Evolutionary conservation across 2,113 vertebrate genomes (phyloP).

Genomic region (Urocynchramus pylzowi): DNA sequence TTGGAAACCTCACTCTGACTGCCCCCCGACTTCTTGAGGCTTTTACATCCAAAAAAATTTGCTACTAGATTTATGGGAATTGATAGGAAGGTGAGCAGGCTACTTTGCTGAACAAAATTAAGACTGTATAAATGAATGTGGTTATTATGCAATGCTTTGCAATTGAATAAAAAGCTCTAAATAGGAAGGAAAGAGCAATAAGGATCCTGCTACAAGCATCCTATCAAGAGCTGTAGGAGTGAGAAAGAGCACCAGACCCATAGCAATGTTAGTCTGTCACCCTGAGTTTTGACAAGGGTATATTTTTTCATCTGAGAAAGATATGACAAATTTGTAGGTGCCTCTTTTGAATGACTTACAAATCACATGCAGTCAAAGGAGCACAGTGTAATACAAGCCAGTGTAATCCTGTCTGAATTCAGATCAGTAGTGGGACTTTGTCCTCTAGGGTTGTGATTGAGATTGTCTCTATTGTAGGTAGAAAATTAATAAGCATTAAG

Average conservation of each 20-base stretch:
- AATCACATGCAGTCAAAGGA: background rate
- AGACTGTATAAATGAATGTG: background rate
- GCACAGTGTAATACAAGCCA: background rate
- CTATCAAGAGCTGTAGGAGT: background rate
- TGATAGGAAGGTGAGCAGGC: background rate
- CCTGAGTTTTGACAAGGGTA: background rate
- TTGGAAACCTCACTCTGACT: background rate
- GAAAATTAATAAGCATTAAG: background rate
- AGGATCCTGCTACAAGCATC: background rate
- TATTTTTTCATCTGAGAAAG: background rate
- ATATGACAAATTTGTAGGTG: background rate
- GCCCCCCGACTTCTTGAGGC: background rate
- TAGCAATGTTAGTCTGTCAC: background rate
- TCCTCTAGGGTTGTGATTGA: background rate
- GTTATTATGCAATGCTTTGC: background rate
- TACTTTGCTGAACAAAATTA: background rate
- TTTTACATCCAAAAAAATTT: background rate
- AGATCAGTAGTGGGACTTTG: background rate
- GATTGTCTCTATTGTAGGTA: background rate
- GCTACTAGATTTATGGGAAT: background rate
- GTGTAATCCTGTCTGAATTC: background rate
- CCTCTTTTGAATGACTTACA: background rate
- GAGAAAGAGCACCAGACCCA: background rate
- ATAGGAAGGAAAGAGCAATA: background rate
- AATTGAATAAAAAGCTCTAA: background rate